Percentiles rank a stretch among this genome's conserved stretches.
Evolutionary conservation across 1,140 invertebrate genomes (phyloP).

Genomic region (Drosophila virilis): DNA sequence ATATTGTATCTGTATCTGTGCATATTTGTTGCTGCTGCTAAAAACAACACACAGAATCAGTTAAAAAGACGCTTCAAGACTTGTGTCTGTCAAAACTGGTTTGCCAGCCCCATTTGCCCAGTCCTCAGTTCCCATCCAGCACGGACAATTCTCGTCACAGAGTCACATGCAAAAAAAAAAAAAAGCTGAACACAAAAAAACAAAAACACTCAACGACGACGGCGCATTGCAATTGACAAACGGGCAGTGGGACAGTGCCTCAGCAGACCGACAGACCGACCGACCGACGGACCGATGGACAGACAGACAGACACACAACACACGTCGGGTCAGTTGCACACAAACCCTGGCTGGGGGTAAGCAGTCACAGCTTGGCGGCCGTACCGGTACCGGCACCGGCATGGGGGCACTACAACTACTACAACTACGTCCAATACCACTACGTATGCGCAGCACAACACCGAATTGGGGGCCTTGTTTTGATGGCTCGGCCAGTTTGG

Average conservation of each 20-base stretch:
- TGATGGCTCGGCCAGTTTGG: slow-evolving; percentile 69
- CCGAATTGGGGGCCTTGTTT: slow-evolving; percentile 76
- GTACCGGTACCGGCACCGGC: slow-evolving; percentile 39
- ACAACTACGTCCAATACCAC: slow-evolving; percentile 22
- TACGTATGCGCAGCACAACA: slow-evolving; percentile 25
- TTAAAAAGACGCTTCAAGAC: slow-evolving; percentile 81
- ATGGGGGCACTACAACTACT: slow-evolving; percentile 54
- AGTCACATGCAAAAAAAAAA: slow-evolving; percentile 75
- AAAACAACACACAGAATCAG: slow-evolving; percentile 71
- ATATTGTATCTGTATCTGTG: slow-evolving; percentile 58
- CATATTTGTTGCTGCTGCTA: slow-evolving; percentile 71
- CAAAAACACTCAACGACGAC: slow-evolving; percentile 51
- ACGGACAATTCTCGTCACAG: slow-evolving; percentile 73
- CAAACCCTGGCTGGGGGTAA: slow-evolving; percentile 70
- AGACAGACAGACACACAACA: slow-evolving; percentile 50
- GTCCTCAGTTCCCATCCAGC: slow-evolving; percentile 63
- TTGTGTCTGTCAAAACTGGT: slow-evolving; percentile 81
- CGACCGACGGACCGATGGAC: slow-evolving; percentile 1
- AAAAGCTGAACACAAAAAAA: slow-evolving; percentile 26
- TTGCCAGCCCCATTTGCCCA: slow-evolving; percentile 57
- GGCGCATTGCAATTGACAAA: slow-evolving; percentile 79
- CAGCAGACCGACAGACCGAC: slow-evolving; percentile 31
- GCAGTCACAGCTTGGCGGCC: slow-evolving; percentile 47
- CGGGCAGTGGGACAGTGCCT: slow-evolving; percentile 58
- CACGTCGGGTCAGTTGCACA: slow-evolving; percentile 78